Conservation (phyloP, 2,113 vertebrate species). For the Aspiorhynchus laticeps region DNA sequence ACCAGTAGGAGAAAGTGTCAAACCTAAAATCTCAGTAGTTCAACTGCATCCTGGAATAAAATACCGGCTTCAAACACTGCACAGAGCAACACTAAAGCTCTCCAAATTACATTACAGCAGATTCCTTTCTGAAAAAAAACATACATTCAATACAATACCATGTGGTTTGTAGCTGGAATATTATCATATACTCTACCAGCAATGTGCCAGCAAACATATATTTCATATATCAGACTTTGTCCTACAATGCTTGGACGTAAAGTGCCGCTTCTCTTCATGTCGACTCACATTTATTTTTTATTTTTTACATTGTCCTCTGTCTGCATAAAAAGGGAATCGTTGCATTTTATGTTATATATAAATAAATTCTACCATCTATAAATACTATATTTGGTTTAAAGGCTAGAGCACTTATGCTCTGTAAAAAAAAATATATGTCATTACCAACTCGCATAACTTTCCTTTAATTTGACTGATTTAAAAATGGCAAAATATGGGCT, state of each 20-base stretch:
- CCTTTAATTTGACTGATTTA: neutral
- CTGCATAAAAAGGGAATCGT: slow-evolving; percentile 29
- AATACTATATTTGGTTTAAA: slow-evolving; percentile 50
- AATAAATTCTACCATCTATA: neutral
- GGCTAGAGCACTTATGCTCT: slow-evolving; percentile 5
- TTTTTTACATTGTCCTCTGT: slow-evolving; percentile 19
- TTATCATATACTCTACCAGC: slow-evolving; percentile 1
- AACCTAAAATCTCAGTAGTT: slow-evolving; percentile 14
- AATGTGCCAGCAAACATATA: slow-evolving; percentile 14
- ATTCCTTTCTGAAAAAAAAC: slow-evolving; percentile 4
- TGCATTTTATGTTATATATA: slow-evolving; percentile 16
- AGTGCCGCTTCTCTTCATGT: slow-evolving; percentile 43
- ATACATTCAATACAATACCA: slow-evolving; percentile 40
- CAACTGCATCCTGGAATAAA: slow-evolving; percentile 25
- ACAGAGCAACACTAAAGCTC: slow-evolving; percentile 22
- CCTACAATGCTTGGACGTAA: slow-evolving; percentile 21
- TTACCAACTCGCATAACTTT: neutral
- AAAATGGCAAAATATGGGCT: neutral
- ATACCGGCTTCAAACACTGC: slow-evolving; percentile 15
- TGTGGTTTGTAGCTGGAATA: slow-evolving; percentile 22
- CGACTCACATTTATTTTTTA: neutral
- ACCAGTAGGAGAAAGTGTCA: neutral
- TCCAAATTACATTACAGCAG: neutral
- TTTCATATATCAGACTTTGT: neutral
- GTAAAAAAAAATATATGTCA: neutral